Evolutionary conservation across 2,113 vertebrate species (phyloP).

Genomic region (Oryzias woworae): DNA sequence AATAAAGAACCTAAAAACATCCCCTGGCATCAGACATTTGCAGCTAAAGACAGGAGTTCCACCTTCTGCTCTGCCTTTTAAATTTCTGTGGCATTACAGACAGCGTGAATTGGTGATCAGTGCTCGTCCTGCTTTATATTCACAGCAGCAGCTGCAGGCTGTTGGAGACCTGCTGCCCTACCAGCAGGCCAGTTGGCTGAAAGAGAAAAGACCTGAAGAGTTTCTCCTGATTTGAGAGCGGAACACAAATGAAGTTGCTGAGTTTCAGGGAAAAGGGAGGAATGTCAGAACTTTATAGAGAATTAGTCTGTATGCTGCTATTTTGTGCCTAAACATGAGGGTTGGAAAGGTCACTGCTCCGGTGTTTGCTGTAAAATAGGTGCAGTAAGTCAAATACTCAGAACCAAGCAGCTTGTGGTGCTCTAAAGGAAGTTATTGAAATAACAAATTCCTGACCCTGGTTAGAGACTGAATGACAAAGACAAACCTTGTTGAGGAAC

Average conservation of each 20-base stretch:
- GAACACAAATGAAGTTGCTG: constrained; percentile 45
- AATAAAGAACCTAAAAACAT: not conserved
- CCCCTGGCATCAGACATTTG: not conserved
- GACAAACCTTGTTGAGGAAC: too few relatives aligned
- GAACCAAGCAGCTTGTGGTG: not conserved
- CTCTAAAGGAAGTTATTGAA: too few relatives aligned
- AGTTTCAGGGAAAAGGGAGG: constrained; percentile 9
- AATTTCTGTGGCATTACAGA: constrained; percentile 29
- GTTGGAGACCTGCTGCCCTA: constrained; percentile 45
- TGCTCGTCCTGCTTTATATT: constrained; percentile 52
- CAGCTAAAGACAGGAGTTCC: constrained; percentile 5
- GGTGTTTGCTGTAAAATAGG: not conserved
- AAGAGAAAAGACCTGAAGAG: constrained; percentile 34
- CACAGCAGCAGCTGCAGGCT: constrained; percentile 47
- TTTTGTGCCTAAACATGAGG: not conserved
- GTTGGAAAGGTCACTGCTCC: not conserved
- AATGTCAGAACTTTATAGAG: constrained; percentile 6
- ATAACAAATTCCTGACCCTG: too few relatives aligned
- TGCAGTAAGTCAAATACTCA: constrained; percentile 11
- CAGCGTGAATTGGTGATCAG: constrained; percentile 32
- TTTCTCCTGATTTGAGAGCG: constrained; percentile 21
- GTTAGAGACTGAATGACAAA: too few relatives aligned
- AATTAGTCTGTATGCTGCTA: not conserved
- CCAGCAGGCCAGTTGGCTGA: constrained; percentile 36
- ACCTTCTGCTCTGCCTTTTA: constrained; percentile 1